These are phyloP conservation scores for Armadillidium nasatum DNA, from an alignment of 1,140 invertebrate species.

Conservation along the genomic window DNA sequence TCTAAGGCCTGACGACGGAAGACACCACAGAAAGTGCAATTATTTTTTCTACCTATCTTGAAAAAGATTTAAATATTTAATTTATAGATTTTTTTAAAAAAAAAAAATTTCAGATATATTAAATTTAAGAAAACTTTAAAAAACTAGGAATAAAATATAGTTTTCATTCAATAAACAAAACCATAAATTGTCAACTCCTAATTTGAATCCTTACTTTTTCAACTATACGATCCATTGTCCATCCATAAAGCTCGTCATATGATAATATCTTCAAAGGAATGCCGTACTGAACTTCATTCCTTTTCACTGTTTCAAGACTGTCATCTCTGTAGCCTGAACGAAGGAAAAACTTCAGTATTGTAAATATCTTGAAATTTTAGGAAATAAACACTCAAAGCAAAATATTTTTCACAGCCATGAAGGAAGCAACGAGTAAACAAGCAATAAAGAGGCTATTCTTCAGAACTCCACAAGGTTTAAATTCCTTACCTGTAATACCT, in stretches of 20 bases:
- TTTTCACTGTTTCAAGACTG: conserved; percentile 92
- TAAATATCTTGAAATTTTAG: no score
- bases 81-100: neutral
- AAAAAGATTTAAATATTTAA: neutral
- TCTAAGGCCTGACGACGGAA: conserved; percentile 94
- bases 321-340: conserved; percentile 90
- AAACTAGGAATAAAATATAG: neutral
- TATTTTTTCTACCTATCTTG: conserved; percentile 92
- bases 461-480: neutral
- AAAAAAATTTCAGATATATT: neutral
- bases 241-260: conserved; percentile 97
- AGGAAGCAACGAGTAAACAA: conserved; percentile 30
- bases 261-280: conserved; percentile 94
- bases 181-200: no score
- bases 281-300: conserved; percentile 87
- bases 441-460: no score
- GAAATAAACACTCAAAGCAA: no score
- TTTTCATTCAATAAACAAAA: neutral
- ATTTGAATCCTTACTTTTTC: conserved; percentile 56
- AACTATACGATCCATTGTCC: conserved; percentile 99
- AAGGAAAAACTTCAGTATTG: neutral
- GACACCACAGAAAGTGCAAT: conserved; percentile 98
- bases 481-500: conserved; percentile 49
- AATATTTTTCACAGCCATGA: conserved; percentile 38
- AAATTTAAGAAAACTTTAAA: no score